Base-by-base conservation (phyloP, 2,113 vertebrate genomes). In the Sturnus vulgaris region DNA sequence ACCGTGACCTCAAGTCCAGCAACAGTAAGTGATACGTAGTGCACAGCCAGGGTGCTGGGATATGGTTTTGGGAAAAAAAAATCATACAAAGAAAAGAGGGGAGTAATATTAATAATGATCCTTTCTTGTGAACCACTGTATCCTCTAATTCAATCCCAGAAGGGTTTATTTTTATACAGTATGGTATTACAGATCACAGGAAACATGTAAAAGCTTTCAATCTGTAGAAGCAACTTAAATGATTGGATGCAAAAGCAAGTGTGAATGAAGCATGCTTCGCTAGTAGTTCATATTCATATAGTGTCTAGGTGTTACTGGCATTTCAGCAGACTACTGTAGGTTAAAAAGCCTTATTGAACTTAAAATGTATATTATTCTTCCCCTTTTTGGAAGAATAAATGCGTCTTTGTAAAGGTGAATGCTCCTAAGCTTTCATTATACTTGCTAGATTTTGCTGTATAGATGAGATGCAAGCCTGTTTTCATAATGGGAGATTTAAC, bases 1-100 rank as follows among this genome's bases (percentile, higher is more conserved):
- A 99, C 96, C 98, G 99, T 24, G 99, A 99, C 97, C 99, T 99
- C 95, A 99, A 99, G 98, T 99, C 99, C 97, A 99, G 99, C 98
- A 99, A 99, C 98, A 99, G 99, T 99, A 99, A 99, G 99, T 98
- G 94, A 81, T 72, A 40, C 18, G 15, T 80, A 57, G n/a, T 21
- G 28, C 81, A 35, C 66, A 75, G 57, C 37, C 33, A 47, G 42
- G 35, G 65, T 71, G 28, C 56, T 93, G 82, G 49, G 64, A 15
- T 46, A 12, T 4, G 23, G 16, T n/a, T 86, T 82, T n/a, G 25
- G 42, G 59, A 10, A 82, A 61, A 28, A 60, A 77, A 28, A 60
- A 77, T 55, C 0, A 0, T 37, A 15, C 5, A n/a, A 52, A 81
- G 47, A 12, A 49, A 35, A 61, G 40, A 68, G 27, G 14, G 30